Percentiles rank a stretch among this genome's conserved stretches.
Conservation (phyloP, 2,888 invertebrate genomes). For the Pachymerium ferrugineum region DNA sequence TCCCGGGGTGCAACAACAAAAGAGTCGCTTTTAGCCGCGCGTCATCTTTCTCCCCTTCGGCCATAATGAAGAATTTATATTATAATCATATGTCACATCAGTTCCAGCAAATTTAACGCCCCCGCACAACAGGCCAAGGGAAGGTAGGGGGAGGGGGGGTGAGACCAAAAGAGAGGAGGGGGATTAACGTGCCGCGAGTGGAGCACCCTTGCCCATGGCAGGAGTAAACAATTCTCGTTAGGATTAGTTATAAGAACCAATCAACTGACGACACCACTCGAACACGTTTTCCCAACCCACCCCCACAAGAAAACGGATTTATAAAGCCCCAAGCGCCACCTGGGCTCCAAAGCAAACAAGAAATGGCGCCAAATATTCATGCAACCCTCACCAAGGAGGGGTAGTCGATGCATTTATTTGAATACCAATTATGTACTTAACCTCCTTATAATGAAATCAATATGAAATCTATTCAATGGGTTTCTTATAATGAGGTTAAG, state of each 20-base stretch:
- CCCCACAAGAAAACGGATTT: constrained; percentile 6
- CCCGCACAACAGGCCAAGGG: background rate
- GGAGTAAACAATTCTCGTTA: constrained; percentile 27
- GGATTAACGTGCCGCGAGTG: background rate
- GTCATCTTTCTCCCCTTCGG: background rate
- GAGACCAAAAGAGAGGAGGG: constrained; percentile 9
- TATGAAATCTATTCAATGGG: too few species aligned
- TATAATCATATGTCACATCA: constrained; percentile 32
- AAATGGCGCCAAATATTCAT: constrained; percentile 31
- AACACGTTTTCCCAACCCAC: background rate
- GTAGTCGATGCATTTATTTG: constrained; percentile 2
- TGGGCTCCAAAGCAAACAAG: constrained; percentile 31
- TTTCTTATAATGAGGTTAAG: too few species aligned
- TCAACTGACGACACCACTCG: constrained; percentile 17
- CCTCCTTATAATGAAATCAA: background rate
- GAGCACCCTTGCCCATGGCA: constrained; percentile 1
- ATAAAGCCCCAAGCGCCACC: constrained; percentile 27
- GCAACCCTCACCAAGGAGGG: background rate
- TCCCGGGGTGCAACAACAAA: background rate
- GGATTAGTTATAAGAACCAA: constrained; percentile 31
- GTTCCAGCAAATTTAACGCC: constrained; percentile 31
- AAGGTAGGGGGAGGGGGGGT: background rate
- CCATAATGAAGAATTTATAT: constrained; percentile 32
- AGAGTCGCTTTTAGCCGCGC: background rate
- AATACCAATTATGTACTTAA: background rate